Conservation (phyloP, 2,888 invertebrate genomes). For the Ctena decussata region DNA sequence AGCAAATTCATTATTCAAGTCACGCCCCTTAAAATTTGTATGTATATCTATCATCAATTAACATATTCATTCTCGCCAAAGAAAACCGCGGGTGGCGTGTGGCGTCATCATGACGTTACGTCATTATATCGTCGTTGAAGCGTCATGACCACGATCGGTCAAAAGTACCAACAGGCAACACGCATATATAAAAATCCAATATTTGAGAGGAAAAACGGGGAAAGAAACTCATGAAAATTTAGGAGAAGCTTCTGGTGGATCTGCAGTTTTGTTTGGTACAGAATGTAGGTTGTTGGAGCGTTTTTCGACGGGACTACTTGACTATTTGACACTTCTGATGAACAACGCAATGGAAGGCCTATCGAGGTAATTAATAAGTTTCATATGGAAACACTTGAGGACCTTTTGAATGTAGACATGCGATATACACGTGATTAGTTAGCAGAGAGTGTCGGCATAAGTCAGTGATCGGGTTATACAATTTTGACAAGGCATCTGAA, state of each 20-base stretch:
- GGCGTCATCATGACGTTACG: neutral
- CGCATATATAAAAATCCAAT: neutral
- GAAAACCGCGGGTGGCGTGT: neutral
- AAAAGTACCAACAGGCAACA: neutral
- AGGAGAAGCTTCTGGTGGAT: neutral
- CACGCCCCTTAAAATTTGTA: neutral
- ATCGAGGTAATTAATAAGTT: neutral
- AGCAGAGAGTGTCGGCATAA: neutral
- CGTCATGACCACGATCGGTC: neutral
- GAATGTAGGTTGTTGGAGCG: neutral
- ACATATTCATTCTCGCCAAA: neutral
- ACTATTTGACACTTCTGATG: neutral
- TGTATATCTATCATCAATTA: neutral
- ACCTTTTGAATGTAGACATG: neutral
- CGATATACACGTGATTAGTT: conserved; percentile 8
- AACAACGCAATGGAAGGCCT: neutral
- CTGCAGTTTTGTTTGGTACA: neutral
- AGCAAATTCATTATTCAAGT: neutral
- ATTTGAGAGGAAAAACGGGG: neutral
- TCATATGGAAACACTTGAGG: neutral
- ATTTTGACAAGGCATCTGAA: neutral
- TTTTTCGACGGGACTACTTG: neutral
- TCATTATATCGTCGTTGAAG: neutral
- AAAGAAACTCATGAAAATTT: neutral
- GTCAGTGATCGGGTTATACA: neutral